Evolutionary conservation across 2,888 invertebrate species (phyloP).

Genomic region (Heliconius sara): DNA sequence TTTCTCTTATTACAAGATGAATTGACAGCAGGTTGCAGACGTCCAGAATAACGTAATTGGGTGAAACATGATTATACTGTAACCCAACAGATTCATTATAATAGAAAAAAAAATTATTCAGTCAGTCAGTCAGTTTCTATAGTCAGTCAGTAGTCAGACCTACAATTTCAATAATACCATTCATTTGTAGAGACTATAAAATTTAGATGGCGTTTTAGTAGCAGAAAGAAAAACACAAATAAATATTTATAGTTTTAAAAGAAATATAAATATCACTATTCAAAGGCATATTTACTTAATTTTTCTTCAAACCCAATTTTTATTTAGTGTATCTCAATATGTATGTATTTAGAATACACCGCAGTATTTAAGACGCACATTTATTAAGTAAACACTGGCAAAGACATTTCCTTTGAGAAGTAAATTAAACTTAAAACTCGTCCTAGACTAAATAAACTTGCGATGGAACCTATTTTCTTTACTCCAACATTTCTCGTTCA

Average conservation of each 20-base stretch:
- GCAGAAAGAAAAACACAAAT: no score
- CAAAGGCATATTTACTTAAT: no score
- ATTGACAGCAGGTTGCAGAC: not conserved
- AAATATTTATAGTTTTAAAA: not conserved
- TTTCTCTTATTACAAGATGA: not conserved
- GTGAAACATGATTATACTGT: no score
- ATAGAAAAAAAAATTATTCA: no score
- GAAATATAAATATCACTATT: not conserved
- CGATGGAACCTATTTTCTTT: conserved; percentile 26
- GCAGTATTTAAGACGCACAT: conserved; percentile 2
- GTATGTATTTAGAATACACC: not conserved
- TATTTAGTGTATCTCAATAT: not conserved
- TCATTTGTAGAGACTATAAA: no score
- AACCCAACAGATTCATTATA: no score
- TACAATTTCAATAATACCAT: no score
- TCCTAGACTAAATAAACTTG: conserved; percentile 20
- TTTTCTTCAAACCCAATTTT: not conserved
- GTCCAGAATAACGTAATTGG: no score
- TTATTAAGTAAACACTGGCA: conserved; percentile 15
- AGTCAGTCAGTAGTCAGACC: no score
- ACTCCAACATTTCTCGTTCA: conserved; percentile 22
- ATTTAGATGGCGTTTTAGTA: no score
- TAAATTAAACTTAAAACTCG: conserved; percentile 26
- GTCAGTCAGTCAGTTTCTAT: no score
- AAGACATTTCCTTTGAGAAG: conserved; percentile 27